phyloP scores from a whole-genome alignment of 92 coral and sea anemone genomes.

The Umimayanthus chanpuru region DNA sequence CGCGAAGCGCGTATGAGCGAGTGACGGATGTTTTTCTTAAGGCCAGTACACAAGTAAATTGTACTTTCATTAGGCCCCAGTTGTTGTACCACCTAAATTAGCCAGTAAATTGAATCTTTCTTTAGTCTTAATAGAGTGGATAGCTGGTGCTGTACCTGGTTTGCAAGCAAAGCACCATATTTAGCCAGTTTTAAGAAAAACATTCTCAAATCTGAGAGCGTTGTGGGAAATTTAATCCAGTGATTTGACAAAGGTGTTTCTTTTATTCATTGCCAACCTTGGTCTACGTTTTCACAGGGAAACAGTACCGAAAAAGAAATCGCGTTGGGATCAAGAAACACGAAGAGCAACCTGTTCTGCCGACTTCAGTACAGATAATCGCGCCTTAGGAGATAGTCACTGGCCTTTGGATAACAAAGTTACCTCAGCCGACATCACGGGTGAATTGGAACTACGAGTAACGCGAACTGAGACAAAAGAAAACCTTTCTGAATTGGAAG shows the following conservation, averaged over 20 bases:
- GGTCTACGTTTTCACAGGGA: constrained; percentile 18
- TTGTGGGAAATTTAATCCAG: no score
- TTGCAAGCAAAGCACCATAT: no score
- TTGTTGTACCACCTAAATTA: no score
- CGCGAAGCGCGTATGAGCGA: no score
- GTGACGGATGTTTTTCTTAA: no score
- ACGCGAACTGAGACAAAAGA: neutral
- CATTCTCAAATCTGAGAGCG: no score
- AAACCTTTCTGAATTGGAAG: neutral
- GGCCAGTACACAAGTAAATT: no score
- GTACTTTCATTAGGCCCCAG: no score
- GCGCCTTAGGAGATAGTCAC: neutral
- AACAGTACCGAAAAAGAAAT: constrained; percentile 24
- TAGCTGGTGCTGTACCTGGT: no score
- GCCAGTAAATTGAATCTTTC: no score
- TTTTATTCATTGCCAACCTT: neutral
- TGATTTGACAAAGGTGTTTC: neutral
- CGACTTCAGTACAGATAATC: neutral
- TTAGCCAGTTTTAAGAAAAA: no score
- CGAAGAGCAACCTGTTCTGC: constrained; percentile 4
- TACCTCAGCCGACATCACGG: neutral
- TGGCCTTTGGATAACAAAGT: neutral
- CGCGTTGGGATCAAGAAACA: constrained; percentile 67
- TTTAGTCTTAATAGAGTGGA: no score
- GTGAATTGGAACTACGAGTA: neutral